Base-by-base conservation (phyloP, 2,888 invertebrate genomes). In the Clunio marinus region DNA sequence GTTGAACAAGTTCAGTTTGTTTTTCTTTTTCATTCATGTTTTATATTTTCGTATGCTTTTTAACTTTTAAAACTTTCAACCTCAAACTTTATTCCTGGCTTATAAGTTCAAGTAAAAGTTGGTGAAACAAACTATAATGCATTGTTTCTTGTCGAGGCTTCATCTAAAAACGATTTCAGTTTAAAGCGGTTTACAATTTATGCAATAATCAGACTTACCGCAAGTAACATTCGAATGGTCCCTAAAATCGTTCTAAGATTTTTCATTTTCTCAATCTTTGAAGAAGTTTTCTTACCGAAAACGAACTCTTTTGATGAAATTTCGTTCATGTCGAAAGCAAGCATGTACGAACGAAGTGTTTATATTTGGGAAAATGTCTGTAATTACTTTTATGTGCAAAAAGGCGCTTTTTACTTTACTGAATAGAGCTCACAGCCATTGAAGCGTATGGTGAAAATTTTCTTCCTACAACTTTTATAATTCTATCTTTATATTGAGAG, bases 371-470 rank as follows among this genome's bases (percentile, higher is more conserved):
- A 4, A 41, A 41, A 8, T 13, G 17, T 51, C 20, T 51, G 17
- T 51, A 51, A 51, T 51, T 51, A 51, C 51, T 51, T 51, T 51
- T 17, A n/a, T 7, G n/a, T 22, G 51, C 22, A 22, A 51, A 13
- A 32, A 51, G 51, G n/a, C 51, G 51, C 51, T 51, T 32, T 32
- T 13, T 51, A n/a, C n/a, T n/a, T n/a, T n/a, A 20, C 20, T 51
- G 51, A 62, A 59, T 59, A 59, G 20, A 59, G 62, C 62, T 62
- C 24, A 37, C 22, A 37, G 37, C 35, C 32, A 62, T 62, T 41
- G 35, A 62, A 62, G 62, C 62, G 62, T 28, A 62, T 62, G 37
- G 24, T 22, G 41, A 15, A 62, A 62, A 62, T 32, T 62, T 62
- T 22, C 41, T 35, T 62, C 63, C 24, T 25, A 46, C 63, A 46